Conservation (phyloP, 2,113 vertebrate genomes). For the Ceyx cyanopectus region DNA sequence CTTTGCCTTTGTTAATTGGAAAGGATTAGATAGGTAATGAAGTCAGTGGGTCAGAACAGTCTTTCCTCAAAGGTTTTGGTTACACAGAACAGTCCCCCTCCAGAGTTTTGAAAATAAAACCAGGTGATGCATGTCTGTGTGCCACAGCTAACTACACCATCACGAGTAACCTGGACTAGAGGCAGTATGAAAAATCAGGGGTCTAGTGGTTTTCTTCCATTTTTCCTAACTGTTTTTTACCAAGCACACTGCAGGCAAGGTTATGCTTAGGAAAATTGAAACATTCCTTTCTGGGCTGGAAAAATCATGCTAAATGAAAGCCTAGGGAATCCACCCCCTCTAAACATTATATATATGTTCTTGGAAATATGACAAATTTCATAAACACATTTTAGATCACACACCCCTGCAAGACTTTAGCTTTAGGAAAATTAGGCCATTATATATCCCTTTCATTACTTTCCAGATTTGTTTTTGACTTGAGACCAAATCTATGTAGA, state of each 20-base stretch:
- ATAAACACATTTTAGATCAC: constrained; percentile 44
- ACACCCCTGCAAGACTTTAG: constrained; percentile 31
- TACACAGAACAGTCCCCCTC: not conserved
- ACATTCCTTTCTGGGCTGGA: constrained; percentile 44
- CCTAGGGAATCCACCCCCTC: constrained; percentile 48
- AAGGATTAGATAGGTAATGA: not conserved
- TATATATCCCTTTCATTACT: constrained; percentile 37
- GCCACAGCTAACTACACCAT: not conserved
- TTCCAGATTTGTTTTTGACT: constrained; percentile 59
- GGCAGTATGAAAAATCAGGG: not conserved
- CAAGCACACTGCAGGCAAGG: not conserved
- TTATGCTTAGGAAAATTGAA: not conserved
- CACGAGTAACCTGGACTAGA: not conserved
- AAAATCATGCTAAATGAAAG: constrained; percentile 54
- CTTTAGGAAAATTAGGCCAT: constrained; percentile 32
- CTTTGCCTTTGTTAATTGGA: not conserved
- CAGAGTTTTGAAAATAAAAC: not conserved
- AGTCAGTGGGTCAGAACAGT: not conserved
- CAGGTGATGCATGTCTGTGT: not conserved
- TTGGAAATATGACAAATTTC: constrained; percentile 60
- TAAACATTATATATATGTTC: constrained; percentile 23
- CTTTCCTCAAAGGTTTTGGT: not conserved
- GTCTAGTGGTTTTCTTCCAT: not conserved
- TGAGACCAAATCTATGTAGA: constrained; percentile 4
- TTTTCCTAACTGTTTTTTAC: not conserved